These are phyloP conservation scores for Ctenopoma multispine DNA, from an alignment of 2,797 vertebrate genomes.

Conservation along the genomic window DNA sequence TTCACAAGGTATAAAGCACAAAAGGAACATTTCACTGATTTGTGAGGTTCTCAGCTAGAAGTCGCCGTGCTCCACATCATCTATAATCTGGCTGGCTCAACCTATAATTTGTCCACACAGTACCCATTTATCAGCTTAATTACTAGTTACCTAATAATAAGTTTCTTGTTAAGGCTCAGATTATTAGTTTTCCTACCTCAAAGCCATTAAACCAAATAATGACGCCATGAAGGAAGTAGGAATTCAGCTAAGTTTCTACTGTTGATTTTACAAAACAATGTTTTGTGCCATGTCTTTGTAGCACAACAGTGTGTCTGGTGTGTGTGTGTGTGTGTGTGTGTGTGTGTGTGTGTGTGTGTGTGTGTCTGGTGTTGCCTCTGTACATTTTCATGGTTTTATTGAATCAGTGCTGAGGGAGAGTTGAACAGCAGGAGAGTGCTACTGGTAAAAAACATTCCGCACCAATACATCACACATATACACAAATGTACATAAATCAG, in stretches of 20 bases:
- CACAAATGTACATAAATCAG: slow-evolving; percentile 5
- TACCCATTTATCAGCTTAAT: slow-evolving; percentile 58
- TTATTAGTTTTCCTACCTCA: background rate
- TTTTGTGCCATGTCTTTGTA: background rate
- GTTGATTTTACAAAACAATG: background rate
- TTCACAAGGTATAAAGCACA: no score
- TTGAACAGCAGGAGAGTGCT: slow-evolving; percentile 10
- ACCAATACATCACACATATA: background rate
- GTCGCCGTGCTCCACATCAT: slow-evolving; percentile 21
- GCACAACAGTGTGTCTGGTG: background rate
- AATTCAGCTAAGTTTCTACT: background rate
- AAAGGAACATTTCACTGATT: background rate
- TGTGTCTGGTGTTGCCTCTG: background rate
- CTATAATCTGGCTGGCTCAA: slow-evolving; percentile 32
- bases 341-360: no score
- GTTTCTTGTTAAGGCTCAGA: slow-evolving; percentile 14
- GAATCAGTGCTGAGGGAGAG: slow-evolving; percentile 12
- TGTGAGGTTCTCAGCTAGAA: fast-evolving
- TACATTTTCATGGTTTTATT: slow-evolving; percentile 12
- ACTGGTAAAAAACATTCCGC: slow-evolving; percentile 8
- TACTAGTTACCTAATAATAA: slow-evolving; percentile 48
- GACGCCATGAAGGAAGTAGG: background rate
- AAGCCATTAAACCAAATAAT: slow-evolving; percentile 7
- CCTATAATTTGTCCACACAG: slow-evolving; percentile 38
- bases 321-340: no score